A percentile compares a stretch with the other conserved stretches of the same genome.
Conservation (phyloP, 2,888 invertebrate species). For the Netelia melanura region DNA sequence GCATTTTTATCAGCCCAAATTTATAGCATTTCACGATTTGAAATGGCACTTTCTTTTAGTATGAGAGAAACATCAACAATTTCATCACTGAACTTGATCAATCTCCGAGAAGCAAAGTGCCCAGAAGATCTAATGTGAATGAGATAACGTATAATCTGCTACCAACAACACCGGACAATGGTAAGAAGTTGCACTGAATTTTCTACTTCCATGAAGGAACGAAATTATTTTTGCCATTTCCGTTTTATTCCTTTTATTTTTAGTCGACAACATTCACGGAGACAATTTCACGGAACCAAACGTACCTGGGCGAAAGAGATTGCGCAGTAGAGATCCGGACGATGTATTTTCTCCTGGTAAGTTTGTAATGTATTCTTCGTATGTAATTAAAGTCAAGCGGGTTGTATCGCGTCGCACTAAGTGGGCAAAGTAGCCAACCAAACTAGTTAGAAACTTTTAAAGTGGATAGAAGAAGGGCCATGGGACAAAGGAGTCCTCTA, state of each 20-base stretch:
- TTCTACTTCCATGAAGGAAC: not conserved
- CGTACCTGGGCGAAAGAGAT: constrained; percentile 78
- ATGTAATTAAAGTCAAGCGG: constrained; percentile 68
- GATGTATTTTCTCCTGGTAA: constrained; percentile 79
- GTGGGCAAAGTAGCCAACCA: constrained; percentile 62
- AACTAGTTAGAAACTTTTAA: constrained; percentile 80
- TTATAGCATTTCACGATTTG: not conserved
- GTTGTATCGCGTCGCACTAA: constrained; percentile 62
- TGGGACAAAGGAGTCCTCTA: constrained; percentile 15
- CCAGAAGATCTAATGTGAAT: constrained; percentile 68
- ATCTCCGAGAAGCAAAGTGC: constrained; percentile 77
- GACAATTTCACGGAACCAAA: constrained; percentile 74
- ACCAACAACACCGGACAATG: constrained; percentile 72
- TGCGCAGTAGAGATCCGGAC: constrained; percentile 77
- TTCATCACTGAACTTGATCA: constrained; percentile 79
- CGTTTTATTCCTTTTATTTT: constrained; percentile 8
- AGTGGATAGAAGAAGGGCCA: constrained; percentile 64
- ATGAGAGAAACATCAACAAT: constrained; percentile 70
- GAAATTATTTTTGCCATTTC: constrained; percentile 32
- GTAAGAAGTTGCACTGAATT: constrained; percentile 62
- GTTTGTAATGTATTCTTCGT: constrained; percentile 63
- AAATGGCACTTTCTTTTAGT: constrained; percentile 35
- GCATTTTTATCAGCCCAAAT: constrained; percentile 5
- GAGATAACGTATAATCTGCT: constrained; percentile 71
- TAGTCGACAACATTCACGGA: constrained; percentile 56